Evolutionary conservation across 2,113 vertebrate species (phyloP).

Genomic region (Dolichotis patagonum): DNA sequence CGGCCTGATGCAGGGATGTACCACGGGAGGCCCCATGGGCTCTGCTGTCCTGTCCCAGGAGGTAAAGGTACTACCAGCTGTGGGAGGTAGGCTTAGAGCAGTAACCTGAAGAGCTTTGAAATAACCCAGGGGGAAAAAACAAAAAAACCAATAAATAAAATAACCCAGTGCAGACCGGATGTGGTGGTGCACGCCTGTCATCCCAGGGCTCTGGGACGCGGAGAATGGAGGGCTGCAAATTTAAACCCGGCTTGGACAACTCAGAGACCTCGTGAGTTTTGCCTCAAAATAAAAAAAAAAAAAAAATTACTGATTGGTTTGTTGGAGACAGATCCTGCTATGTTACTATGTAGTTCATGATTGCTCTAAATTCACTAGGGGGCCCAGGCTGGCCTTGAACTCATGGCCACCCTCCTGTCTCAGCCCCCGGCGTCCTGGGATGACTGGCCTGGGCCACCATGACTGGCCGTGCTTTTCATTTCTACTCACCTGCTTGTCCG

Average conservation of each 20-base stretch:
- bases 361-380: neutral
- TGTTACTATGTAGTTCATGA: neutral
- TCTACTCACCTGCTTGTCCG: neutral
- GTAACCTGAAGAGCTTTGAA: neutral
- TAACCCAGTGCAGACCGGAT: no score
- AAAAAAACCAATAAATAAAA: no score
- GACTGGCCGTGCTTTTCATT: neutral
- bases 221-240: neutral
- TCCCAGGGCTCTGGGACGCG: neutral
- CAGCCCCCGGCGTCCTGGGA: neutral
- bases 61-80: neutral
- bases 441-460: no score
- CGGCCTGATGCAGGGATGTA: fast-evolving
- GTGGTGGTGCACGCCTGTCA: neutral
- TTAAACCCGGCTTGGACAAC: neutral
- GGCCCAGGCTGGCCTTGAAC: neutral
- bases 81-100: neutral
- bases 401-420: neutral
- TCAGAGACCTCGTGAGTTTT: neutral
- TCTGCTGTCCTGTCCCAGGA: neutral
- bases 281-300: neutral
- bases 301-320: neutral
- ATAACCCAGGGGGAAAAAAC: neutral
- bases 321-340: neutral
- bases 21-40: neutral